Conservation (phyloP, 1,140 invertebrate genomes). For the Aporrectodea caliginosa region DNA sequence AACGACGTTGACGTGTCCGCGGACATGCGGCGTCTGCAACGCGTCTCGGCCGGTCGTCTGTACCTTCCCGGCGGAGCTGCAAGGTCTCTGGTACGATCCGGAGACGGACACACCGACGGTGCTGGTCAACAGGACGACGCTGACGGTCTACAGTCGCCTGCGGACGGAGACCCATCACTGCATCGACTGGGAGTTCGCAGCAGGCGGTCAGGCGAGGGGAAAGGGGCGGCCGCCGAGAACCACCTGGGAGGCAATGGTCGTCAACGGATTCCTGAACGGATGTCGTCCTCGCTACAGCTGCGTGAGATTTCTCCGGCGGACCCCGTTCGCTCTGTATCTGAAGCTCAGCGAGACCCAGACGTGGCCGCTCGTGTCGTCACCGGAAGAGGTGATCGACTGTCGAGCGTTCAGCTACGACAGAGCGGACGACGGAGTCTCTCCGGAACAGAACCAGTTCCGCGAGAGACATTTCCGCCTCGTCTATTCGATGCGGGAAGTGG, state of each 20-base stretch:
- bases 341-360: constrained; percentile 22
- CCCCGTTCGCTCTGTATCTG: constrained; percentile 12
- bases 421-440: not conserved
- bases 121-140: constrained; percentile 5
- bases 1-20: constrained; percentile 26
- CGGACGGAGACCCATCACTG: constrained; percentile 23
- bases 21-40: constrained; percentile 30
- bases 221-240: not conserved
- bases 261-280: constrained; percentile 20
- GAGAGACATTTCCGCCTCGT: not conserved
- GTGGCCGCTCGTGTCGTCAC: constrained; percentile 10
- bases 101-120: not conserved
- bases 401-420: constrained; percentile 11
- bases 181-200: constrained; percentile 22
- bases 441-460: not conserved
- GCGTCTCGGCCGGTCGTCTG: constrained; percentile 17
- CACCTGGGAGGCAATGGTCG: constrained; percentile 17
- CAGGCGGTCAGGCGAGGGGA: not conserved
- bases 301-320: constrained; percentile 8
- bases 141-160: constrained; percentile 5
- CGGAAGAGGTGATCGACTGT: constrained; percentile 15
- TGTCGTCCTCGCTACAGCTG: constrained; percentile 28
- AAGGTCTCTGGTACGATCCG: constrained; percentile 19
- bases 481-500: not conserved
- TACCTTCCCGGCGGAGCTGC: not conserved